Evolutionary conservation across 1,140 invertebrate genomes (phyloP).

Genomic region (Drosophila bipectinata): DNA sequence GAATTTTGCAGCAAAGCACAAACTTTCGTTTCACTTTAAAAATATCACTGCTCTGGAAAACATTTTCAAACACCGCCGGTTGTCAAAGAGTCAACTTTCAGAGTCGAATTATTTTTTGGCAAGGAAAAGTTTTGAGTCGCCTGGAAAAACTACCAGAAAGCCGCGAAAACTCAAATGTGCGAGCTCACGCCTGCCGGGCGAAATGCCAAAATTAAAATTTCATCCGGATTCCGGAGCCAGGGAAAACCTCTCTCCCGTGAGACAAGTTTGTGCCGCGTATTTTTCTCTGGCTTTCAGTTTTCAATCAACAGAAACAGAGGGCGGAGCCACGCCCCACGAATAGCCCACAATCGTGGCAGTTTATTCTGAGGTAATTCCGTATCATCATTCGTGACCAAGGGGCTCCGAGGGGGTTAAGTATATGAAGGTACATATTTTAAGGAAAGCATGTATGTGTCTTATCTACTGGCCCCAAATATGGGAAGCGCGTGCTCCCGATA

Average conservation of each 20-base stretch:
- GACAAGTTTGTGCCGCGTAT: background rate
- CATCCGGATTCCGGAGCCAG: background rate
- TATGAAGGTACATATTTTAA: background rate
- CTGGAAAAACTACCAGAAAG: constrained; percentile 15
- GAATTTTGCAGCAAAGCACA: constrained; percentile 11
- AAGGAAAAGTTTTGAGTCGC: constrained; percentile 48
- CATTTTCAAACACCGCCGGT: constrained; percentile 16
- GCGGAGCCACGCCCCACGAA: constrained; percentile 28
- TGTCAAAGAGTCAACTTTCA: constrained; percentile 42
- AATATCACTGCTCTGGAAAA: constrained; percentile 9
- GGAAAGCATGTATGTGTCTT: background rate
- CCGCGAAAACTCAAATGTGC: constrained; percentile 7
- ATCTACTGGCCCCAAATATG: constrained; percentile 18
- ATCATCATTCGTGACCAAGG: constrained; percentile 6
- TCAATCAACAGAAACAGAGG: constrained; percentile 34
- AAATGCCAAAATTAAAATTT: constrained; percentile 21
- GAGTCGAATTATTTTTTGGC: constrained; percentile 44
- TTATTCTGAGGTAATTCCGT: constrained; percentile 38
- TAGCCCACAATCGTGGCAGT: constrained; percentile 46
- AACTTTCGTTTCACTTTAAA: constrained; percentile 25
- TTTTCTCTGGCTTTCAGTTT: constrained; percentile 12
- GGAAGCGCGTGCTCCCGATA: constrained; percentile 35
- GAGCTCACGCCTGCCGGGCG: background rate
- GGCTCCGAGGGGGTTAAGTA: constrained; percentile 8
- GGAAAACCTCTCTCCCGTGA: background rate